Evolutionary conservation across 2,888 invertebrate species (phyloP), one percentile per base, ranked within the genome.

Genomic region (Alentia gelatinosa): DNA sequence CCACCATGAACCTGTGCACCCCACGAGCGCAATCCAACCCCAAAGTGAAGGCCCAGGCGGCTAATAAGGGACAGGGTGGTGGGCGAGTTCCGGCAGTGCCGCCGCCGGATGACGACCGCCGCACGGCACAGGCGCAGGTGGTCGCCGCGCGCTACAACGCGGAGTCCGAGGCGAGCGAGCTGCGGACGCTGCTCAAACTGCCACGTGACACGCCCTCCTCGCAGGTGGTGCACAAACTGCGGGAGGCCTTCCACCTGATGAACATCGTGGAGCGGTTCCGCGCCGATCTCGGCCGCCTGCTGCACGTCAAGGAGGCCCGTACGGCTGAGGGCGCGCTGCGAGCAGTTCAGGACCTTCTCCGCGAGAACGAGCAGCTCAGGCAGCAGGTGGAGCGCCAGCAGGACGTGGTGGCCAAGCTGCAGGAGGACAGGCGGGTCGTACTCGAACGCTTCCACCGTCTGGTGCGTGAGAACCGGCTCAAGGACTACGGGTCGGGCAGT

Each of bases 401-500:
- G 89, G 68, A 89, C 23, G 37, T 89, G 63, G 63, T 89, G 5
- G 56, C 63, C 37, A 89, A 89, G 33, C 37, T 89, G 26, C 89
- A 89, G 39, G 63, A 89, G 39, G 89, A 89, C 37, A 26, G 33
- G n/a, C 56, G 39, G 23, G n/a, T 4, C 7, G 89, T 89, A 9
- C 50, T 89, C n/a, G 63, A 89, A 23, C 89, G 89, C n/a, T 89
- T 63, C 89, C 89, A 89, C 63, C 12, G 33, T n/a, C 63, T 63
- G 15, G 37, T 37, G 23, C 33, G 26, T 12, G 68, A 89, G n/a
- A 15, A 89, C 39, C 26, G 63, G 15, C n/a, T 42, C 12, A 86
- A 86, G 86, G 47, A 86, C 30, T 47, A 86, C 30, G 83, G 83
- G 37, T 86, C 86, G 9, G 86, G 47, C 7, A 86, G 86, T 30